These are phyloP conservation scores for Prochilodus magdalenae DNA, from an alignment of 2,113 vertebrate species.

Conservation along the genomic window DNA sequence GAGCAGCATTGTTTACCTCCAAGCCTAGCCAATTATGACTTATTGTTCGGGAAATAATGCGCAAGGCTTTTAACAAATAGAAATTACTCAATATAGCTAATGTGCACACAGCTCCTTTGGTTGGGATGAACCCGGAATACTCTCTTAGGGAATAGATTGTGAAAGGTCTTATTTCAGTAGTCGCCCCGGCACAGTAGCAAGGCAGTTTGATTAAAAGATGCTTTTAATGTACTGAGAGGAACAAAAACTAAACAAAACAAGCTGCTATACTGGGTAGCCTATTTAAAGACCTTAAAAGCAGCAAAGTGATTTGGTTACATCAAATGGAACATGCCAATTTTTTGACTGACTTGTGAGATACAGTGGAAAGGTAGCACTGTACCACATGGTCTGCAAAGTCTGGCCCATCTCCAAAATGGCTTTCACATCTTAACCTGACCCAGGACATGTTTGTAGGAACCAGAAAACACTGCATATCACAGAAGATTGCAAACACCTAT, in stretches of 20 bases:
- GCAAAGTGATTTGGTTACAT: conserved; percentile 58
- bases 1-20: conserved; percentile 52
- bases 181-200: conserved; percentile 60
- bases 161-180: conserved; percentile 68
- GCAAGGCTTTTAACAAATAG: conserved; percentile 69
- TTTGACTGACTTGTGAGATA: conserved; percentile 24
- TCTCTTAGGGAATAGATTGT: conserved; percentile 60
- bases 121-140: conserved; percentile 60
- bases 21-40: conserved; percentile 65
- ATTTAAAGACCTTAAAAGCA: conserved; percentile 43
- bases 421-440: conserved; percentile 3
- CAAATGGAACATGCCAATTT: conserved; percentile 41
- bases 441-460: background rate
- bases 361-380: background rate
- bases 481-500: no score
- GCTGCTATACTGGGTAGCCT: conserved; percentile 43
- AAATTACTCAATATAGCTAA: conserved; percentile 68
- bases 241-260: conserved; percentile 51
- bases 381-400: background rate
- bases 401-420: conserved; percentile 25
- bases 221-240: conserved; percentile 43
- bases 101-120: conserved; percentile 58
- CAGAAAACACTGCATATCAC: no score
- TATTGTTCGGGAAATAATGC: conserved; percentile 73
- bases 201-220: conserved; percentile 68